Percentiles rank a stretch among this genome's conserved stretches.
Evolutionary conservation across 1,140 invertebrate species (phyloP).

Genomic region (Vanessa atalanta): DNA sequence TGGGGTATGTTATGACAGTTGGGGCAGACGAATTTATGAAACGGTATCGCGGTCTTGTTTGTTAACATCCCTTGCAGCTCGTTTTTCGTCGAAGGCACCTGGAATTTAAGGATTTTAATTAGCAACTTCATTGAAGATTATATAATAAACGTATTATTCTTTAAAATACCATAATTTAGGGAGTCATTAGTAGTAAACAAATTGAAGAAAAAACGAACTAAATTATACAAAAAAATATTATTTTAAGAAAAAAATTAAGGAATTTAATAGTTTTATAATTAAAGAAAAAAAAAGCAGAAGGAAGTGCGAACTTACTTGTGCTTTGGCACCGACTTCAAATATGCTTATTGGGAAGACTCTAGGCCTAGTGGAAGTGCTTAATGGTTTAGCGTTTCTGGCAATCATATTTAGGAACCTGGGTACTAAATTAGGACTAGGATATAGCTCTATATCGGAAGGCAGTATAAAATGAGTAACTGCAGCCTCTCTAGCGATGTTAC

Average conservation of each 20-base stretch:
- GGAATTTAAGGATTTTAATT: constrained; percentile 35
- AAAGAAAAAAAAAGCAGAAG: no score
- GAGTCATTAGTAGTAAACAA: no score
- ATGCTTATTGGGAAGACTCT: constrained; percentile 91
- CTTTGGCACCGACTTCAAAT: constrained; percentile 90
- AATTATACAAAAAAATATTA: no score
- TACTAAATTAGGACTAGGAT: constrained; percentile 87
- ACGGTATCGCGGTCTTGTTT: constrained; percentile 90
- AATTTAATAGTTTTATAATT: no score
- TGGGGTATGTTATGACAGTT: constrained; percentile 94
- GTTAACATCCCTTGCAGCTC: constrained; percentile 88
- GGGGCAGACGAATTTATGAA: constrained; percentile 94
- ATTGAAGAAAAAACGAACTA: no score
- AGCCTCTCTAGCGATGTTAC: constrained; percentile 91
- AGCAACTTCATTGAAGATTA: background rate
- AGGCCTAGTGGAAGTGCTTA: constrained; percentile 83
- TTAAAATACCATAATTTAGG: no score
- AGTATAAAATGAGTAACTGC: constrained; percentile 92
- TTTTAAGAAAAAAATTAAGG: no score
- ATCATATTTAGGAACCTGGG: constrained; percentile 91
- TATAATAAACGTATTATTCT: background rate
- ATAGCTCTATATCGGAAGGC: constrained; percentile 87
- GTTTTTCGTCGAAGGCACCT: constrained; percentile 88
- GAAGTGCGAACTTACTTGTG: constrained; percentile 60
- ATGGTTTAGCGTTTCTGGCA: constrained; percentile 84